Conservation (phyloP, 2,113 vertebrate species). For the Phrynocephalus versicolor region DNA sequence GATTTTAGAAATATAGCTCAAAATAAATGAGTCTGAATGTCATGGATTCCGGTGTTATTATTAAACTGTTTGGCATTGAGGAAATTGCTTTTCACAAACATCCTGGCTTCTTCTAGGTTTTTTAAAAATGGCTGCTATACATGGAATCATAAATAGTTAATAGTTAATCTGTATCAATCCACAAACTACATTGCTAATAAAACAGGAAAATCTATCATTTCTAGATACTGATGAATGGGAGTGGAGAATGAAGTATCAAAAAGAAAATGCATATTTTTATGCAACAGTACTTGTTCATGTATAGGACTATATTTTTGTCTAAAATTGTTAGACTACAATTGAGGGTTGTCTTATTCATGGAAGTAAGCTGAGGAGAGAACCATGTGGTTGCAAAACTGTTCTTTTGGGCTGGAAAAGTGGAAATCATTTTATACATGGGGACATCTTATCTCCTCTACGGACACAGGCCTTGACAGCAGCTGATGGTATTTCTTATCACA, state of each 20-base stretch:
- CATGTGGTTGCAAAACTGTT: too few species aligned
- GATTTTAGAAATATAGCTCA: conserved; percentile 56
- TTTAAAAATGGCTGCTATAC: conserved; percentile 50
- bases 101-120: conserved; percentile 24
- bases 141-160: conserved; percentile 19
- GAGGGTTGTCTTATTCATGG: too few species aligned
- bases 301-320: too few species aligned
- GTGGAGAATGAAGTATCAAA: not conserved
- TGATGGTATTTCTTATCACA: too few species aligned
- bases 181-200: conserved; percentile 55
- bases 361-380: too few species aligned
- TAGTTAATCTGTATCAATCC: conserved; percentile 60
- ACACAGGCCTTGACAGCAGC: too few species aligned
- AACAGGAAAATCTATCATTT: conserved; percentile 58
- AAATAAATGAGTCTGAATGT: conserved; percentile 68
- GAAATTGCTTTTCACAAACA: conserved; percentile 75
- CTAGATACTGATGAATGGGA: conserved; percentile 36
- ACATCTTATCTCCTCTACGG: too few species aligned
- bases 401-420: too few species aligned
- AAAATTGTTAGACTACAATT: too few species aligned
- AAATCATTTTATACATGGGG: too few species aligned
- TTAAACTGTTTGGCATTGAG: conserved; percentile 68
- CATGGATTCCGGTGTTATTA: conserved; percentile 39
- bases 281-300: too few species aligned
- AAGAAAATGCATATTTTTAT: not conserved